Evolutionary conservation across 2,888 invertebrate species (phyloP), one percentile per base, ranked within the genome.

Genomic region (Chironomus tentans): DNA sequence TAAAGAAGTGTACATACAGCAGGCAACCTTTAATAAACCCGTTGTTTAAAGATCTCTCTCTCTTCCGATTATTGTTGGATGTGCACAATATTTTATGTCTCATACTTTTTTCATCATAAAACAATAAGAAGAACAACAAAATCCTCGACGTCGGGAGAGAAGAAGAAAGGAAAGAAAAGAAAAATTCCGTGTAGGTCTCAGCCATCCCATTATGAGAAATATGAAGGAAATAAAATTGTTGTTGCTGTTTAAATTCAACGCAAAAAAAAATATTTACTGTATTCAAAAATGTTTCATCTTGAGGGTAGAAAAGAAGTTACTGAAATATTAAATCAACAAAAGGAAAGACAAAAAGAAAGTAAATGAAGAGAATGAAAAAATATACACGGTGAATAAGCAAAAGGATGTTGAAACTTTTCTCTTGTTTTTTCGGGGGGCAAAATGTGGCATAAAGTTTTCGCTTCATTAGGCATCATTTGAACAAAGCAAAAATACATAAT

Each of bases 321-420:
- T 72, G 46, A 72, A 72, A 72, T 72, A 72, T 72, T 72, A 72
- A 72, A 61, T 72, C 72, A 72, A 72, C 72, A 72, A 22, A 62
- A 18, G 21, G 21, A 65, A 65, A 65, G 24, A 65, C 18, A 13
- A 4, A 22, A 15, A 21, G 0, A 65, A 21, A 65, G 65, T 65
- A 65, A 18, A 65, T 13, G 24, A 13, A 65, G 65, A 65, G 24
- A 22, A 65, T 10, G 50, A 50, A 50, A n/a, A 15, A 50, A 56
- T 56, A 4, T 56, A 56, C 56, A 18, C 18, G 56, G 56, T 18
- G 10, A 10, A 38, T 38, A 38, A 38, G 38, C 38, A 38, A 10
- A 38, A 38, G 38, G 38, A 38, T 38, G 38, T 38, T 38, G 38
- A 38, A 38, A 38, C 38, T 28, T 28, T 28, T 24, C 22, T 3